phyloP scores from a whole-genome alignment of 2,888 invertebrate genomes.

The Dorcus parallelipipedus region DNA sequence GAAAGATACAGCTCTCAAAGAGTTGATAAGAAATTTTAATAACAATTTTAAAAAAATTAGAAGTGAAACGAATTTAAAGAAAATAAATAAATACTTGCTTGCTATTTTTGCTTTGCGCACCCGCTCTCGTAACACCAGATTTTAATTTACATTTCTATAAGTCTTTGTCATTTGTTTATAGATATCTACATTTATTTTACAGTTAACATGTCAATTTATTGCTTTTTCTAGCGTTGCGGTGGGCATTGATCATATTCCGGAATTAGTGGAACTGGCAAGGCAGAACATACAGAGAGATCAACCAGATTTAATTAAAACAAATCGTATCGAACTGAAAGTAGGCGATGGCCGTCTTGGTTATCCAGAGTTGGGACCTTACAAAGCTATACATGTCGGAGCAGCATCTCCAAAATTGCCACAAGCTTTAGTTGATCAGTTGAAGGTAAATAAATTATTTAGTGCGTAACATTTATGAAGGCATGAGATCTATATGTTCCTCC shows the following conservation, averaged over 20 bases:
- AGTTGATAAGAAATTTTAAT: too few relatives aligned
- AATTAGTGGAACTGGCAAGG: constrained; percentile 71
- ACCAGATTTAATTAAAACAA: constrained; percentile 63
- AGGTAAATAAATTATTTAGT: constrained; percentile 47
- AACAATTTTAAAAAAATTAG: too few relatives aligned
- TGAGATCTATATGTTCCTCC: too few relatives aligned
- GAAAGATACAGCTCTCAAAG: too few relatives aligned
- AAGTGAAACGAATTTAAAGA: too few relatives aligned
- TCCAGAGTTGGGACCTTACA: constrained; percentile 72
- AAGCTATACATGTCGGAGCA: constrained; percentile 93
- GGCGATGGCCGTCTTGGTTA: constrained; percentile 90
- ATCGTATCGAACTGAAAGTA: constrained; percentile 68
- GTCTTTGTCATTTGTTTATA: too few relatives aligned
- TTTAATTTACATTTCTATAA: too few relatives aligned
- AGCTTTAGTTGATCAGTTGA: constrained; percentile 79
- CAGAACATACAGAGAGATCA: constrained; percentile 76
- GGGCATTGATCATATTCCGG: constrained; percentile 88
- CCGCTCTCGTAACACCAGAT: too few relatives aligned
- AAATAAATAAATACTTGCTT: too few relatives aligned
- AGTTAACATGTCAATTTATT: neutral
- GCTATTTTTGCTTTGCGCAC: too few relatives aligned
- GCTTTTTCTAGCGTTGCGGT: constrained; percentile 48
- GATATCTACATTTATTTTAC: neutral
- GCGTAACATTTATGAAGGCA: too few relatives aligned
- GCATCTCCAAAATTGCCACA: constrained; percentile 77